Evolutionary conservation across 2,113 vertebrate species (phyloP), one percentile per base, ranked within the genome.

Genomic region (Cyanocitta stelleri): DNA sequence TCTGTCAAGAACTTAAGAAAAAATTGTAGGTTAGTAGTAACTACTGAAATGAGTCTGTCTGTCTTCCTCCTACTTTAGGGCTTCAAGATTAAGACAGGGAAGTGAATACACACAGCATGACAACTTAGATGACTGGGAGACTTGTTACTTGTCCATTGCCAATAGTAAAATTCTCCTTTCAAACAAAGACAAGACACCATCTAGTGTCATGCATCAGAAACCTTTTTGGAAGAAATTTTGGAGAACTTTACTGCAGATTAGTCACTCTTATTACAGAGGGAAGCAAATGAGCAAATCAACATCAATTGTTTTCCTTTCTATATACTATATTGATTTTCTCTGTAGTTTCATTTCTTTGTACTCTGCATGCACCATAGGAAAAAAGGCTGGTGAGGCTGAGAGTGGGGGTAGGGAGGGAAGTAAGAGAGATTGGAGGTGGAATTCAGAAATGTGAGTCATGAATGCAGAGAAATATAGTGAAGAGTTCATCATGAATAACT

Each of bases 401-500:
- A 11, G 33, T 66, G 46, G 21, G 46, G 54, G 39, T 55, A 80
- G 68, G 43, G 32, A 83, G n/a, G 9, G 24, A 67, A 85, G 16
- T 56, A 71, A 76, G 49, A 69, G 49, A 64, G 59, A 33, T 3
- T 86, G 75, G 27, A 77, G 35, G 52, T 88, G 56, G 12, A 27
- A 77, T 93, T 91, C 75, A 88, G 74, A 80, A 94, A 85, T 79
- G 33, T 84, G 72, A 94, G 55, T 95, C 87, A 94, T 63, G 33
- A 58, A 76, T 1, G 0, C 18, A 85, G 44, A 87, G 35, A 91
- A 93, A 85, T 88, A 79, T 9, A 77, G 63, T 12, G 32, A 72
- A 87, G 69, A 87, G 91, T 90, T 85, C 1, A 0, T 83, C 41
- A 48, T 48, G 39, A 95, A 87, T 80, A 91, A 76, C 71, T 73